Evolutionary conservation across 2,797 vertebrate genomes (phyloP).

Genomic region (Diglossa cyanea): DNA sequence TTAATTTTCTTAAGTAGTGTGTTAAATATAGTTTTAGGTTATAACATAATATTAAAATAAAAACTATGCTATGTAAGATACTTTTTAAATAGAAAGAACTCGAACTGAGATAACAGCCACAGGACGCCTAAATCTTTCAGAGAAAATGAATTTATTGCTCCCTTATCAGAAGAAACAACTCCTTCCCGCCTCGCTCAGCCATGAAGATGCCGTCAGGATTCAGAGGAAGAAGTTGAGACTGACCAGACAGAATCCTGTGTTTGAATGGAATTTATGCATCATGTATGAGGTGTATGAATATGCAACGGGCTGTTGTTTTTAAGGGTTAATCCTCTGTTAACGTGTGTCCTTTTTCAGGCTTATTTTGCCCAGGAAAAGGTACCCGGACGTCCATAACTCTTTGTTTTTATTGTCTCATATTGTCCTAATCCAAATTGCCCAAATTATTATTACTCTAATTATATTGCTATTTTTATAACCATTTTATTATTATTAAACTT

Average conservation of each 20-base stretch:
- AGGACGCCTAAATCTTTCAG: neutral
- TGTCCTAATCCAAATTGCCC: neutral
- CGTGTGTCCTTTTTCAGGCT: neutral
- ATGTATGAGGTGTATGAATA: neutral
- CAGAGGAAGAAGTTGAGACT: neutral
- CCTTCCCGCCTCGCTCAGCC: too few relatives aligned
- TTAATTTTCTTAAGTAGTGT: neutral
- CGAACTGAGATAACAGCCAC: neutral
- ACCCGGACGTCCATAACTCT: rapidly evolving
- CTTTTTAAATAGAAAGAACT: neutral
- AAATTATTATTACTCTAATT: neutral
- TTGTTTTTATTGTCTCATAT: too few relatives aligned
- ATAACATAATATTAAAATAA: neutral
- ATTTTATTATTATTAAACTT: neutral
- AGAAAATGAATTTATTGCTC: neutral
- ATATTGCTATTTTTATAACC: neutral
- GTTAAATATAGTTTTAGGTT: neutral
- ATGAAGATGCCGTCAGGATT: neutral
- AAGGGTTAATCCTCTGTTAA: neutral
- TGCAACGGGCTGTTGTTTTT: neutral
- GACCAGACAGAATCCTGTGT: neutral
- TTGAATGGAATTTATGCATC: neutral
- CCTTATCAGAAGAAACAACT: neutral
- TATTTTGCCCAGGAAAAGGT: neutral
- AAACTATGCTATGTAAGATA: neutral